Evolutionary conservation across 1,140 invertebrate species (phyloP), one percentile per base, ranked within the genome.

Genomic region (Lasioglossum baleicum): DNA sequence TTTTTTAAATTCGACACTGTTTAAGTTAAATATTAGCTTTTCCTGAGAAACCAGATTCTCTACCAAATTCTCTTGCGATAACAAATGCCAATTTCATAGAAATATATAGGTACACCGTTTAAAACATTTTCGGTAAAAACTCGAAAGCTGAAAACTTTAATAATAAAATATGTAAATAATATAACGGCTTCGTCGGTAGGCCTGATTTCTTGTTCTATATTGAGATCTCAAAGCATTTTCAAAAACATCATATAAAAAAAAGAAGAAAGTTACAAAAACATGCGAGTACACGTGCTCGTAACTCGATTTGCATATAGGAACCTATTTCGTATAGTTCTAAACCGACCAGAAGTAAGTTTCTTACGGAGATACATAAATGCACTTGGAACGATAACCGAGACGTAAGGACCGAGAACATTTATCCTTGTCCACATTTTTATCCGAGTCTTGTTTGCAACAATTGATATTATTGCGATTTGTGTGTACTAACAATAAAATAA

Each of bases 161-260:
- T 83, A 70, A 81, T 76, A 48, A 48, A 48, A 79, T 68, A 81
- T 81, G 77, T 71, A 77, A 82, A 78, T 82, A 86, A 88, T 81
- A 83, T 80, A 87, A 69, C 69, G 68, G 73, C 81, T 87, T 88
- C 83, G 44, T 82, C 70, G 44, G 83, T 91, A 91, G 90, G 90
- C 91, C 90, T 88, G 87, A 85, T 84, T 85, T 61, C 81, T 86
- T 86, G 51, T 84, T 78, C 74, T 80, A 64, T 78, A 82, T 69
- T 73, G 87, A 91, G 89, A 90, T 91, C 88, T 83, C 88, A 85
- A 90, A 91, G 90, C 90, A 91, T 91, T 91, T 91, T 91, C 90
- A 92, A 85, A 91, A 91, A 91, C 89, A 90, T 90, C 89, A 64
- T 85, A 75, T 84, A 79, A 80, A 75, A 35, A 35, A 3, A 58